Base-by-base conservation (phyloP, 1,140 invertebrate species). In the Caenorhabditis briggsae region DNA sequence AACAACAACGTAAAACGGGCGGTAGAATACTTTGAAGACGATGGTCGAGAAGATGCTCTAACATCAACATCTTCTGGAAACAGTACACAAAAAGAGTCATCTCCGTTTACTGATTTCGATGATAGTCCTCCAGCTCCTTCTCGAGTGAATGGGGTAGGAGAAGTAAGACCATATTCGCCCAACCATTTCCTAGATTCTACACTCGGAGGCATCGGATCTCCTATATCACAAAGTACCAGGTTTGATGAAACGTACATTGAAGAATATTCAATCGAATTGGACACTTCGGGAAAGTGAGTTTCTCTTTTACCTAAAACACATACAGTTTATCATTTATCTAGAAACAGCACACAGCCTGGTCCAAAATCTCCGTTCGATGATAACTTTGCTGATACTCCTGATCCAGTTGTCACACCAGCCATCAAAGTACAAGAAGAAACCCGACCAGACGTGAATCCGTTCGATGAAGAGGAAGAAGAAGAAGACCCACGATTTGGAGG, bases 21-120 rank as follows among this genome's bases (percentile, higher is more conserved):
- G 2, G 84, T 85, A 0, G 84, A 85, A 33, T 85, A 85, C 33
- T 83, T 83, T 18, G 82, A 83, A 64, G 82, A 83, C 8, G 82
- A 83, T 59, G 12, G 33, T 14, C 33, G 20, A 59, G 82, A 83
- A 61, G 85, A 70, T 50, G 85, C 85, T 20, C 61, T 65, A 53
- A 53, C 65, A 33, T 85, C 85, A 11, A 86, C 85, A 14, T 86
- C 85, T 18, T 86, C 85, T 18, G 85, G 85, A 18, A 86, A 82
- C 55, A 86, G 85, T 43, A 86, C 85, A 16, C 85, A 86, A 18
- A 86, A 86, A 50, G 85, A 82, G 11, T 43, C 85, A 5, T 86
- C 85, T 46, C 85, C 85, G n/a, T 86, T 86, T n/a, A 55, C 43
- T 33, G 84, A 85, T 78, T 78, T 78, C 18, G 70, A 78, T 78